Percentiles rank a stretch among this genome's conserved stretches.
Conservation (phyloP, 2,888 invertebrate species). For the Caenorhabditis sp. region DNA sequence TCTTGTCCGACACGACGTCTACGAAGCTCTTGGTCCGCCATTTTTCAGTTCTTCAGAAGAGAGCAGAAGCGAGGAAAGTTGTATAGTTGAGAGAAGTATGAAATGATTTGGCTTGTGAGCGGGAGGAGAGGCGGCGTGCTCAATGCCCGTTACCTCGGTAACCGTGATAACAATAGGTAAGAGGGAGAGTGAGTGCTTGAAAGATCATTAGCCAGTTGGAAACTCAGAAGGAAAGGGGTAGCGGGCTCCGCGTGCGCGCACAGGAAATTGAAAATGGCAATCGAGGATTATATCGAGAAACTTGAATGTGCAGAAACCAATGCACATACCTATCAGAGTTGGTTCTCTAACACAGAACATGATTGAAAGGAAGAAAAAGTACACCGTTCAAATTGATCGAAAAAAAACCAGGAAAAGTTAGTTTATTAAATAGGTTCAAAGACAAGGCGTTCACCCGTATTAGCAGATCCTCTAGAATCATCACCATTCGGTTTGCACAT, state of each 20-base stretch:
- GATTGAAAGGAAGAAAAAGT: no score
- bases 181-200: not conserved
- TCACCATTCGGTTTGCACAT: conserved; percentile 76
- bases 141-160: conserved; percentile 9
- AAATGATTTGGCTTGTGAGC: not conserved
- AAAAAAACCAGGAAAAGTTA: not conserved
- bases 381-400: not conserved
- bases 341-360: no score
- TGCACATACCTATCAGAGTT: no score
- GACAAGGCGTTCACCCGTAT: not conserved
- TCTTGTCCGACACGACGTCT: conserved; percentile 49
- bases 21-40: conserved; percentile 64
- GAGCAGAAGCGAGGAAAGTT: not conserved
- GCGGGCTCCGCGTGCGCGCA: no score
- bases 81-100: not conserved
- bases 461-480: not conserved
- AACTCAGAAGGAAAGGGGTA: no score
- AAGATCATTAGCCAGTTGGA: not conserved
- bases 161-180: conserved; percentile 29
- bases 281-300: no score
- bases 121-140: not conserved
- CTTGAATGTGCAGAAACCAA: no score
- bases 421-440: not conserved
- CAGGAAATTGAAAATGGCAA: no score
- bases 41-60: not conserved